Percentiles rank a stretch among this genome's conserved stretches.
phyloP scores from a whole-genome alignment of 92 coral and sea anemone genomes.

The Heliopora coerulea region DNA sequence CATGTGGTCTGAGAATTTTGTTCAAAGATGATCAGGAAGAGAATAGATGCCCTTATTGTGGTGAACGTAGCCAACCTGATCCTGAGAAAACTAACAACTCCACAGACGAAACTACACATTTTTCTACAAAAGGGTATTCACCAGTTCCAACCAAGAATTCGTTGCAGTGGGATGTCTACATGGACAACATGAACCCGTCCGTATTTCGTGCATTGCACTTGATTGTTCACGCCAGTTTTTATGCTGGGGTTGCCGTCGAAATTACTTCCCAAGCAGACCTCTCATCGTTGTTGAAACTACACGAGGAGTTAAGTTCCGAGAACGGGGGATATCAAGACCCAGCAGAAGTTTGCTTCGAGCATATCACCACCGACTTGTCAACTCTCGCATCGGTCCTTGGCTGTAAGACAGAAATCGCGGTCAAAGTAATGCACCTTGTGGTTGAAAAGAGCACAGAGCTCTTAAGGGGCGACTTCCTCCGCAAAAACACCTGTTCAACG shows the following conservation, averaged over 20 bases:
- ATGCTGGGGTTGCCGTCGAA: constrained; percentile 58
- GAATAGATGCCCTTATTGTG: constrained; percentile 17
- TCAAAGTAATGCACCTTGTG: constrained; percentile 48
- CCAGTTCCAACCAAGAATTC: not conserved
- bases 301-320: not conserved
- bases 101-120: not conserved
- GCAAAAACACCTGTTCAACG: constrained; percentile 14
- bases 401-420: constrained; percentile 48
- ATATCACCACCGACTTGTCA: constrained; percentile 45
- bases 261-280: constrained; percentile 18
- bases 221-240: constrained; percentile 57
- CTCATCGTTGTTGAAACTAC: constrained; percentile 19
- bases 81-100: not conserved
- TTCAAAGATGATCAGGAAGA: not conserved
- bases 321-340: constrained; percentile 14
- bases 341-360: constrained; percentile 35
- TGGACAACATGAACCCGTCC: constrained; percentile 49
- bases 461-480: not conserved
- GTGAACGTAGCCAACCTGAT: not conserved
- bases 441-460: constrained; percentile 44
- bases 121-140: not conserved
- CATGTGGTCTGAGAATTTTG: constrained; percentile 30
- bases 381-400: constrained; percentile 40
- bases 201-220: constrained; percentile 57
- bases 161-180: constrained; percentile 22